These are phyloP conservation scores for Cordilura impudica DNA, from an alignment of 2,888 invertebrate species.

Conservation along the genomic window DNA sequence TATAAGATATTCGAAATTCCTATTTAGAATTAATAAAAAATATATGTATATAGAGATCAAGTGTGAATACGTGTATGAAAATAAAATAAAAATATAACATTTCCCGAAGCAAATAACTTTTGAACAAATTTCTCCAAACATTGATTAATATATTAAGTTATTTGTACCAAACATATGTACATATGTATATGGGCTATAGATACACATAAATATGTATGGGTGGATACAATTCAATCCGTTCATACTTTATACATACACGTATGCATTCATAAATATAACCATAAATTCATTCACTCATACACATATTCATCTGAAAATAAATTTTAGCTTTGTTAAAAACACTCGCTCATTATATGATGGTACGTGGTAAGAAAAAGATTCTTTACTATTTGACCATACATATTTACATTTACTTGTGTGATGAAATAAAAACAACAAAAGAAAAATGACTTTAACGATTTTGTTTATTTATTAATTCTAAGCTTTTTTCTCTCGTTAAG, in stretches of 20 bases:
- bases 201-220: too few relatives aligned
- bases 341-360: too few relatives aligned
- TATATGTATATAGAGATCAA: not conserved
- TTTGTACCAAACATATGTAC: not conserved
- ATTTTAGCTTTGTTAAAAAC: too few relatives aligned
- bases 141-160: slow-evolving; percentile 3
- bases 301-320: too few relatives aligned
- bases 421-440: not conserved
- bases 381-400: not conserved
- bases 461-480: not conserved
- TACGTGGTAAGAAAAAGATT: not conserved
- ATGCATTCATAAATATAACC: too few relatives aligned
- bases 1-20: slow-evolving; percentile 1
- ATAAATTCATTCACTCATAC: too few relatives aligned
- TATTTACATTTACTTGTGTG: not conserved
- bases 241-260: too few relatives aligned
- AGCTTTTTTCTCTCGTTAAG: not conserved
- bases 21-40: not conserved
- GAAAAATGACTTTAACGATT: not conserved
- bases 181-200: too few relatives aligned
- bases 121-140: slow-evolving; percentile 9
- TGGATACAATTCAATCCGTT: too few relatives aligned
- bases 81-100: slow-evolving; percentile 14
- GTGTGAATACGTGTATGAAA: not conserved
- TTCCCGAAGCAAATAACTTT: slow-evolving; percentile 1